Evolutionary conservation across 1,140 invertebrate species (phyloP).

Genomic region (Araneus ventricosus): DNA sequence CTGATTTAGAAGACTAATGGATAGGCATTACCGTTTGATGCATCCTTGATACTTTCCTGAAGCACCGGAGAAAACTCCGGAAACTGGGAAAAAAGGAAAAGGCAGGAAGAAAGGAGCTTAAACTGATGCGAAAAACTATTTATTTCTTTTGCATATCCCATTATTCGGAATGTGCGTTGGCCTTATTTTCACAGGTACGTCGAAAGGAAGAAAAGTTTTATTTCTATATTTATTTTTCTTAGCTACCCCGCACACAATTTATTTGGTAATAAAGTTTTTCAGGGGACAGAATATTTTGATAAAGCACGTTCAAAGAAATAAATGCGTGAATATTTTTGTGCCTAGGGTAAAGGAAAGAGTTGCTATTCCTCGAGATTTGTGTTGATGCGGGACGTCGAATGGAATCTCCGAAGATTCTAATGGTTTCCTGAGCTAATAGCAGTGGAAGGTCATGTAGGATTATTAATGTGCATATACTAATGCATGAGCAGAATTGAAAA

Average conservation of each 20-base stretch:
- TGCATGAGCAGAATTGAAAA: neutral
- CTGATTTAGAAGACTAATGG: constrained; percentile 69
- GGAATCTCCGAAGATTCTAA: neutral
- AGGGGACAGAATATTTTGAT: constrained; percentile 44
- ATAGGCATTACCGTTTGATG: constrained; percentile 43
- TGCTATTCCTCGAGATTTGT: constrained; percentile 11
- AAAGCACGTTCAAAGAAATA: constrained; percentile 57
- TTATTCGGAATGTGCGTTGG: constrained; percentile 53
- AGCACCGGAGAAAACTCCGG: neutral
- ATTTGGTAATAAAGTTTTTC: constrained; percentile 58
- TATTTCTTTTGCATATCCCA: constrained; percentile 72
- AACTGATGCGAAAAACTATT: constrained; percentile 70
- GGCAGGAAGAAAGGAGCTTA: constrained; percentile 49
- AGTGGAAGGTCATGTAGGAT: neutral
- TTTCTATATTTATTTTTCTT: constrained; percentile 33
- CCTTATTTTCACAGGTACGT: constrained; percentile 54
- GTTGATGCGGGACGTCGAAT: neutral
- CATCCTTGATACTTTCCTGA: constrained; percentile 19
- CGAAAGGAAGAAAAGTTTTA: constrained; percentile 27
- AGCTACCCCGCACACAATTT: constrained; percentile 18
- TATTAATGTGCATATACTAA: neutral
- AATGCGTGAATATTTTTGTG: constrained; percentile 37
- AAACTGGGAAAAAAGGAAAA: constrained; percentile 22
- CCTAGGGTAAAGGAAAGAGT: constrained; percentile 16
- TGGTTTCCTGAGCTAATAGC: neutral